Conservation (phyloP, 1,140 invertebrate genomes). For the Metopolophium dirhodum region DNA sequence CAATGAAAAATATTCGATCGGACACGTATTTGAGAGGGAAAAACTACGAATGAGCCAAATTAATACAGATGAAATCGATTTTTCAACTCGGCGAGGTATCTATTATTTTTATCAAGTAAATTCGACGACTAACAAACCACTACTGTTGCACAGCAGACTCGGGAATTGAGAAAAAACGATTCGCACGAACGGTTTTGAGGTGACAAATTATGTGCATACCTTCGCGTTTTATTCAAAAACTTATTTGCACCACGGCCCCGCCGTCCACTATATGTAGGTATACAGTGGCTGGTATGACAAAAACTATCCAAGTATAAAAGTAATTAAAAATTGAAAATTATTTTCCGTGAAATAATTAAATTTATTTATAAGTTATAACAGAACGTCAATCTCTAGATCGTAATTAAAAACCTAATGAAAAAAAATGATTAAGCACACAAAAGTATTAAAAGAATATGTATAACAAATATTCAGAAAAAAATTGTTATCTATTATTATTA, state of each 20-base stretch:
- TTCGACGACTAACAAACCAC: not conserved
- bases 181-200: conserved; percentile 23
- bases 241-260: not conserved
- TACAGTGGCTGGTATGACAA: not conserved
- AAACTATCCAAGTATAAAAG: conserved; percentile 22
- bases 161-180: not conserved
- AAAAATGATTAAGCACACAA: not conserved
- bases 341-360: not conserved
- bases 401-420: conserved; percentile 28
- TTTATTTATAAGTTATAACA: not conserved
- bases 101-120: not conserved
- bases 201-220: not conserved
- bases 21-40: no score
- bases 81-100: not conserved
- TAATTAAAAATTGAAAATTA: not conserved
- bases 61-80: not conserved
- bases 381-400: not conserved
- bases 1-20: not conserved
- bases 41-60: not conserved
- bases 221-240: not conserved
- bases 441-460: not conserved
- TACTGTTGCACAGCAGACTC: not conserved
- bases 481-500: no score
- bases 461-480: not conserved
- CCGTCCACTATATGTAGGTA: not conserved